These are phyloP conservation scores for Thereva nobilitata DNA, from an alignment of 2,888 invertebrate species.

Conservation along the genomic window DNA sequence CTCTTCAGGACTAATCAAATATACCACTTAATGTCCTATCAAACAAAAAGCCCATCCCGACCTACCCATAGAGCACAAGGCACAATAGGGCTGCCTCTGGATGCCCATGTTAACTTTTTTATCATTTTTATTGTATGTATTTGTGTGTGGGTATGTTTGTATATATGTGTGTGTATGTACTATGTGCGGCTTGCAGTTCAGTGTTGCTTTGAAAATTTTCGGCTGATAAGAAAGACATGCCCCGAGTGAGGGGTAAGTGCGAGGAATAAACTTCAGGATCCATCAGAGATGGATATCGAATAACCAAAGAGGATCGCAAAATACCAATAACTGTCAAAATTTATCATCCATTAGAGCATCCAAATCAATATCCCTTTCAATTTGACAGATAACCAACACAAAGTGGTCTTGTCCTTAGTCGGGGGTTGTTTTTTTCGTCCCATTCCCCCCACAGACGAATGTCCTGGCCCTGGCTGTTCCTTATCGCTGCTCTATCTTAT, in stretches of 20 bases:
- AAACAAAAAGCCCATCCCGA: slow-evolving; percentile 24
- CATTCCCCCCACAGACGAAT: too few relatives aligned
- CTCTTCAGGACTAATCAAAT: slow-evolving; percentile 31
- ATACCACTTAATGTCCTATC: slow-evolving; percentile 33
- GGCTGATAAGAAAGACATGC: background rate
- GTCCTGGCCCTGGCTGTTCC: too few relatives aligned
- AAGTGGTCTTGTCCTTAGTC: background rate
- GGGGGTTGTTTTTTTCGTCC: too few relatives aligned
- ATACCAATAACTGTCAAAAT: slow-evolving; percentile 42
- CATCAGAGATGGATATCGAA: slow-evolving; percentile 30
- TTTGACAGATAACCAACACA: slow-evolving; percentile 37
- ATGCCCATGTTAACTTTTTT: background rate
- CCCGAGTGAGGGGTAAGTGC: background rate
- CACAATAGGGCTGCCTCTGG: background rate
- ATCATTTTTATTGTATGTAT: background rate
- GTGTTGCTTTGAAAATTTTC: slow-evolving; percentile 8
- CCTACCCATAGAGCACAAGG: background rate
- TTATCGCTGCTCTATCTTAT: too few relatives aligned
- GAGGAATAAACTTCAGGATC: slow-evolving; percentile 14
- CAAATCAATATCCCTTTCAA: slow-evolving; percentile 39
- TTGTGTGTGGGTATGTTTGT: background rate
- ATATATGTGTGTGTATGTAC: background rate
- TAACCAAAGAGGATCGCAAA: slow-evolving; percentile 34
- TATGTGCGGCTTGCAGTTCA: slow-evolving; percentile 2
- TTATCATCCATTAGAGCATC: slow-evolving; percentile 38